Base-by-base conservation (phyloP, 2,797 vertebrate species). In the Squalus acanthias region DNA sequence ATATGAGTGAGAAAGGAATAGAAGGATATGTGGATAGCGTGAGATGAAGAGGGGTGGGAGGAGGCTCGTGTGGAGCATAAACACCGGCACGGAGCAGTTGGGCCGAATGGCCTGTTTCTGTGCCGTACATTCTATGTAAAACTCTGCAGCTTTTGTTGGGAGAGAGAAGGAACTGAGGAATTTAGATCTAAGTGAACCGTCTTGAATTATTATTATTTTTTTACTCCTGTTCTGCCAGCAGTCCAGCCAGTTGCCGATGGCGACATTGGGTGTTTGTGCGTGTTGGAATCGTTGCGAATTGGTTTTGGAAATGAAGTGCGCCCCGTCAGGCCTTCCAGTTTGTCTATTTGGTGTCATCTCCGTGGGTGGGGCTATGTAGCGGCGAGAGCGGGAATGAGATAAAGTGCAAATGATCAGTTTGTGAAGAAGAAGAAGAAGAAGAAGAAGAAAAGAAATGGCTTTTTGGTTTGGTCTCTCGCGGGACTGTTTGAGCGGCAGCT, bases 381-480 rank as follows among this genome's bases (percentile, higher is more conserved):
- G 60, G 89, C 39, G 13, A 63, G 29, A 65, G 89, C 26, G 29
- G 60, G 33, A 92, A 65, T 33, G 53, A 22, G 67, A 72, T 95
- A 95, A 95, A 95, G 93, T 95, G 93, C 93, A 95, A 95, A 72
- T 33, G 9, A 53, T 50, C 89, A 92, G 65, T 92, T 92, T 63
- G 5, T 85, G 82, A 22, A 24, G 5, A 50, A 85, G 22, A 85
- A 50, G 46, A 50, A 85, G 15, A 22, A 39, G 46, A 85, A 85
- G 39, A 63, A 63, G 0, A 63, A 63, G 6, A 63, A 10, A 63
- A 63, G 6, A 63, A 33, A 33, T 63, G 65, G 60, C 3, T 63
- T 65, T 92, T 92, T 92, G 89, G 60, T 65, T 63, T 92, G 89
- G 15, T 92, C 89, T 92, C 60, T 22, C 60, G 33, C 2, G 33